A percentile compares a stretch with the other conserved stretches of the same genome.
Evolutionary conservation across 2,888 invertebrate genomes (phyloP).

Genomic region (Patella ulyssiponensis): DNA sequence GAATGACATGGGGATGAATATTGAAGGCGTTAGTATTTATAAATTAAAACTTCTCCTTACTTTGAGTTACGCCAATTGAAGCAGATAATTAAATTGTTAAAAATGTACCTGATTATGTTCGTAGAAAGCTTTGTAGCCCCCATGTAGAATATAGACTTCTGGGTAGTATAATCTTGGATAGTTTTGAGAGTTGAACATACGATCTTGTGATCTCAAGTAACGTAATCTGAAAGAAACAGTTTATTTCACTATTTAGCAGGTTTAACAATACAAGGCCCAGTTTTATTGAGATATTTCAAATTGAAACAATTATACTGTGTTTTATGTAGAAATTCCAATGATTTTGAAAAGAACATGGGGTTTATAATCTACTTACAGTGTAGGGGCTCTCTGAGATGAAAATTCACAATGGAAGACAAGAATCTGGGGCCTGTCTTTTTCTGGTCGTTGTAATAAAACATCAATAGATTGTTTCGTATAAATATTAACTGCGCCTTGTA

Average conservation of each 20-base stretch:
- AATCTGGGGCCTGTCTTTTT: conserved; percentile 76
- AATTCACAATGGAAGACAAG: conserved; percentile 98
- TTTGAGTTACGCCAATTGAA: background rate
- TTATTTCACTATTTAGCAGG: too few relatives aligned
- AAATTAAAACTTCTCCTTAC: background rate
- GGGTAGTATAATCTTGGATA: conserved; percentile 91
- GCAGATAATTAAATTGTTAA: background rate
- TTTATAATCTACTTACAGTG: conserved; percentile 79
- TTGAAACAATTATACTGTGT: background rate
- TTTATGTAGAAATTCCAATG: background rate
- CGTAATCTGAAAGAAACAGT: conserved; percentile 78
- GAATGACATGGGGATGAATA: too few relatives aligned
- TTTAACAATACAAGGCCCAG: too few relatives aligned
- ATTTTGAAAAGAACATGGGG: background rate
- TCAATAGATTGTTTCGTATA: conserved; percentile 84
- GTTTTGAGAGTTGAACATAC: conserved; percentile 82
- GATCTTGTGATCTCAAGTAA: conserved; percentile 85
- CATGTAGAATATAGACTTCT: conserved; percentile 91
- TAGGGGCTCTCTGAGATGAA: conserved; percentile 94
- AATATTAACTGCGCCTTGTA: conserved; percentile 79
- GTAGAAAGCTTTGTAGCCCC: conserved; percentile 89
- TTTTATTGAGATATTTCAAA: background rate
- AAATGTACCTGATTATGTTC: conserved; percentile 73
- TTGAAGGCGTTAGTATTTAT: background rate
- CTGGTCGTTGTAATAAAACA: background rate